Percentiles rank a stretch among this genome's conserved stretches.
phyloP scores from a whole-genome alignment of 2,113 vertebrate genomes.

The Rhinogobius similis region DNA sequence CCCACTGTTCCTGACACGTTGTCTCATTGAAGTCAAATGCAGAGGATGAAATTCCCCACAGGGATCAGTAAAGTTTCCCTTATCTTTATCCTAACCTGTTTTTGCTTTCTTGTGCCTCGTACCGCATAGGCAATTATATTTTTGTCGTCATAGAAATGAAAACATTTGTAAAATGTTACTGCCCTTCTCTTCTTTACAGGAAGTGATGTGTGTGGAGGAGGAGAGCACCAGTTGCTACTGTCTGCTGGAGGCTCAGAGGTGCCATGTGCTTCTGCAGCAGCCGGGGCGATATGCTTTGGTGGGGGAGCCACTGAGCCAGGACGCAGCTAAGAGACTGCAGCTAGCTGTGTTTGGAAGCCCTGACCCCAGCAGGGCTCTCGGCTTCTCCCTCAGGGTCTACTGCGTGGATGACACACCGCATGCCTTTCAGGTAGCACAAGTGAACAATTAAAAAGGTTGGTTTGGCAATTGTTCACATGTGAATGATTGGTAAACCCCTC shows the following conservation, averaged over 20 bases:
- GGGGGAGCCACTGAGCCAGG: conserved; percentile 88
- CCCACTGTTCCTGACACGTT: too few species aligned
- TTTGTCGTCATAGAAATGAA: background rate
- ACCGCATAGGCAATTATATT: background rate
- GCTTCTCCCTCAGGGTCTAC: conserved; percentile 94
- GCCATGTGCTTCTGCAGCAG: conserved; percentile 91
- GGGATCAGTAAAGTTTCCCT: too few species aligned
- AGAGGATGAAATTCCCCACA: too few species aligned
- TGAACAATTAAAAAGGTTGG: background rate
- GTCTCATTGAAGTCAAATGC: too few species aligned
- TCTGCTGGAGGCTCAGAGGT: conserved; percentile 91
- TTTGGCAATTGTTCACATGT: background rate
- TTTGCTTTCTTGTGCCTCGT: background rate
- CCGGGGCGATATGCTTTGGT: conserved; percentile 93
- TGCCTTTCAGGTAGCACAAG: conserved; percentile 87
- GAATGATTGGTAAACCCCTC: background rate
- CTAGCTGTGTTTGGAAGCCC: conserved; percentile 92
- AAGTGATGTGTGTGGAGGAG: conserved; percentile 95
- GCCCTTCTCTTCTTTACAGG: conserved; percentile 69
- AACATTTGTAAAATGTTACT: background rate
- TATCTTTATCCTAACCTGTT: background rate
- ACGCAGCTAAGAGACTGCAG: conserved; percentile 90
- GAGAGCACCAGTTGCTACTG: conserved; percentile 96
- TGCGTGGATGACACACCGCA: conserved; percentile 96
- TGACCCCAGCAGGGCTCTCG: conserved; percentile 84